Evolutionary conservation across 2,888 invertebrate species (phyloP).

Genomic region (Dynastes grantii): DNA sequence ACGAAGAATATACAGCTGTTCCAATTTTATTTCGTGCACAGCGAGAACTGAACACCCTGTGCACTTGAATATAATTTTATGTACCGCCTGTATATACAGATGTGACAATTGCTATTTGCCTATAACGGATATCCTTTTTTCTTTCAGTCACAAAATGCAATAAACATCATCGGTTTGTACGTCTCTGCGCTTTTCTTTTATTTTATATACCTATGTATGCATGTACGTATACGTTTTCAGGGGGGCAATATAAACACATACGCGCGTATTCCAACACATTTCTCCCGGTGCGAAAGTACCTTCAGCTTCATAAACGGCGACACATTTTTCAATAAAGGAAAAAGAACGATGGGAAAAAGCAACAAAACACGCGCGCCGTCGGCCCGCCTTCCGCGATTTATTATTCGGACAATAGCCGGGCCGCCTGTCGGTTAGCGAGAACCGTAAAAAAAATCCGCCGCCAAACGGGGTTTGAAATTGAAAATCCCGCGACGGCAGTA

Average conservation of each 20-base stretch:
- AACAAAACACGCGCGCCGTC: not conserved
- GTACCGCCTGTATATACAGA: no score
- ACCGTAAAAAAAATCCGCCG: constrained; percentile 13
- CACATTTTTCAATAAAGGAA: constrained; percentile 18
- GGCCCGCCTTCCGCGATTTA: constrained; percentile 4
- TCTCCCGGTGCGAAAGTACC: not conserved
- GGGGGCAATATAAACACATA: not conserved
- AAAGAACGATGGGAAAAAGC: not conserved
- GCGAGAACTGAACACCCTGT: no score
- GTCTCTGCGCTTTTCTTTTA: no score
- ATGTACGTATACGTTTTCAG: no score
- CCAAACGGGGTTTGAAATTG: constrained; percentile 19
- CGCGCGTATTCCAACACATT: not conserved
- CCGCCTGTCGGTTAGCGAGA: not conserved
- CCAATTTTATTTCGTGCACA: no score
- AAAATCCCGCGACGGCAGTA: constrained; percentile 34
- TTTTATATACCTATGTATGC: no score
- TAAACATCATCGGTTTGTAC: no score
- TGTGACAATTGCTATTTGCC: no score
- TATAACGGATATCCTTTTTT: no score
- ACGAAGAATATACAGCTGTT: no score
- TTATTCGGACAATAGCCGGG: constrained; percentile 17
- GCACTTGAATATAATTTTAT: no score
- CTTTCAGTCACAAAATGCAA: no score
- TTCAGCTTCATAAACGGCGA: constrained; percentile 16